These are phyloP conservation scores for Sarcophaga caerulescens DNA, from an alignment of 2,888 invertebrate species.

Conservation along the genomic window DNA sequence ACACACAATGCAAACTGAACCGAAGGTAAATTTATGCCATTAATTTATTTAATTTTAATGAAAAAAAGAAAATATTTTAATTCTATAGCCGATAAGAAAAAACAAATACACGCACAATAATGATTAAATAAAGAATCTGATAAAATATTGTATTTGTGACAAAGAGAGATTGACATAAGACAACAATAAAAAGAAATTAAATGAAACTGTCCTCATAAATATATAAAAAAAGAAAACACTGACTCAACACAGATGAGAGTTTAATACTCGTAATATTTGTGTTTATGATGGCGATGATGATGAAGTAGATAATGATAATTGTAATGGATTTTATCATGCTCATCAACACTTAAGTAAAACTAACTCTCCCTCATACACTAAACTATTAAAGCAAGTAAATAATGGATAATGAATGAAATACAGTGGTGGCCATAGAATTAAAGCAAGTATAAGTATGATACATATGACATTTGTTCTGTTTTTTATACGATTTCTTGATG, in stretches of 20 bases:
- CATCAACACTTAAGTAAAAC: slow-evolving; percentile 25
- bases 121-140: neutral
- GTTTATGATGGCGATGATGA: slow-evolving; percentile 1
- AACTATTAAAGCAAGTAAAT: too few relatives aligned
- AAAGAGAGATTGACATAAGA: neutral
- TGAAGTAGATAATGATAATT: slow-evolving; percentile 16
- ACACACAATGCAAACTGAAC: neutral
- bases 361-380: neutral
- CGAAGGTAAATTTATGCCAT: slow-evolving; percentile 17
- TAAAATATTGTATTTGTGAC: neutral
- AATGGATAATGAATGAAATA: too few relatives aligned
- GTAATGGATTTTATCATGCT: neutral
- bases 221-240: neutral
- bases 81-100: neutral
- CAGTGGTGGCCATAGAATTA: too few relatives aligned
- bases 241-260: neutral
- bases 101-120: neutral
- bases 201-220: slow-evolving; percentile 41
- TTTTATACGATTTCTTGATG: too few relatives aligned
- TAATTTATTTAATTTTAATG: slow-evolving; percentile 5
- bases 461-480: too few relatives aligned
- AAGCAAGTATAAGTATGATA: too few relatives aligned
- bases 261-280: neutral
- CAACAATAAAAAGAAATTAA: neutral
- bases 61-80: neutral